A percentile compares a stretch with the other conserved stretches of the same genome.
Evolutionary conservation across 2,888 invertebrate genomes (phyloP).

Genomic region (Artemia sp.): DNA sequence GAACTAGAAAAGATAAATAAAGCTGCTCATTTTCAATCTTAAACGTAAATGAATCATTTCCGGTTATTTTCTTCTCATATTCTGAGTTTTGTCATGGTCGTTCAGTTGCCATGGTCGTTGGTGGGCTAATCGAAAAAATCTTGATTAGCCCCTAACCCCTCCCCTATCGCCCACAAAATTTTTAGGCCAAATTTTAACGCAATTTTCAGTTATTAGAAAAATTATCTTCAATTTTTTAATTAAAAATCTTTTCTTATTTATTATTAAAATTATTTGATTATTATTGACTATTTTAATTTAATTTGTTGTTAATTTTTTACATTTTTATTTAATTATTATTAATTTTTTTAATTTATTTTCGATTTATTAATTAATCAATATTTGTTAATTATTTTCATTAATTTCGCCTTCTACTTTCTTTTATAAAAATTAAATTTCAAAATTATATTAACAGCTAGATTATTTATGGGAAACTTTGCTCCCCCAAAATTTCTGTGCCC

Average conservation of each 20-base stretch:
- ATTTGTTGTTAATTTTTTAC: conserved; percentile 14
- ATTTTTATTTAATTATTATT: neutral
- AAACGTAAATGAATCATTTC: too few species aligned
- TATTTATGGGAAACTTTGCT: conserved; percentile 20
- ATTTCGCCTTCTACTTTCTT: conserved; percentile 19
- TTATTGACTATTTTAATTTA: conserved; percentile 15
- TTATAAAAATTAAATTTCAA: neutral
- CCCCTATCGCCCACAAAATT: neutral
- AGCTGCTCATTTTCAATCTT: too few species aligned
- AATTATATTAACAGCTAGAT: conserved; percentile 21
- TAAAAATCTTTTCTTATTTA: neutral
- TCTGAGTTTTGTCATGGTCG: too few species aligned
- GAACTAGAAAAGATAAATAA: too few species aligned
- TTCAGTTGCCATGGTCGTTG: too few species aligned
- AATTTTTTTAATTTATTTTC: too few species aligned
- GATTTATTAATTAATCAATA: too few species aligned
- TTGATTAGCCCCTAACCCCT: too few species aligned
- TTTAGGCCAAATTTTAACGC: too few species aligned
- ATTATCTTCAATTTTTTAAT: neutral
- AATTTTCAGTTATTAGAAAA: neutral
- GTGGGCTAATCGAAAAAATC: too few species aligned
- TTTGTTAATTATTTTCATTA: neutral
- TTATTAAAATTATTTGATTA: conserved; percentile 17
- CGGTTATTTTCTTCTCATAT: too few species aligned
- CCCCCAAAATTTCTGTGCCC: too few species aligned